These are phyloP conservation scores for Uria aalge DNA, from an alignment of 2,113 vertebrate species.

Conservation along the genomic window DNA sequence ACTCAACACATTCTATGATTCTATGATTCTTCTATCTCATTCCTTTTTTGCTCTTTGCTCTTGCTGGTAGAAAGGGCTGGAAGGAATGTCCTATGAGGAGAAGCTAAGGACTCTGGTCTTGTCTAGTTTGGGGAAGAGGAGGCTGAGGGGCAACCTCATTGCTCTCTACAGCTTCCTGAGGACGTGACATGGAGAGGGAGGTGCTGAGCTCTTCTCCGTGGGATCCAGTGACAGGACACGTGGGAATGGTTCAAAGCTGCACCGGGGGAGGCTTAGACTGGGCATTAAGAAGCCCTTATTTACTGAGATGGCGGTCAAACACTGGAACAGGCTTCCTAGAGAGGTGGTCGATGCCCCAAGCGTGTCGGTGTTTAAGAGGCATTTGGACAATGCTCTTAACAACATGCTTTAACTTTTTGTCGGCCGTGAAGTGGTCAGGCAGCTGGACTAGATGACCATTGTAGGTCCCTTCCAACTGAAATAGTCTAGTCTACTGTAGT, in stretches of 20 bases:
- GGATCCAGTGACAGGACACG: rapidly evolving
- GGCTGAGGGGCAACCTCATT: not conserved
- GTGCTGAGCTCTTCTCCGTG: not conserved
- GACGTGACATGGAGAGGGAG: rapidly evolving
- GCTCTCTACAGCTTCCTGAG: not conserved
- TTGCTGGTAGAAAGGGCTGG: not conserved
- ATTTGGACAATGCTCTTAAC: not conserved
- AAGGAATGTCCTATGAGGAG: not conserved
- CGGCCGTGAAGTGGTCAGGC: not conserved
- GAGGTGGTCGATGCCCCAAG: not conserved
- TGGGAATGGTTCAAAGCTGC: not conserved
- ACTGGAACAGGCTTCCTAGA: not conserved
- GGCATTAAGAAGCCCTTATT: not conserved
- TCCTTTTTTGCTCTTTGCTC: not conserved
- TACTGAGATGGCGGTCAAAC: not conserved
- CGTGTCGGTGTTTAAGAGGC: not conserved
- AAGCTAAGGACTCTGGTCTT: not conserved
- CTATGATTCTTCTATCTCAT: not conserved
- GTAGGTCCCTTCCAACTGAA: not conserved
- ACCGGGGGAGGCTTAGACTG: not conserved
- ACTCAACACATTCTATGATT: no score
- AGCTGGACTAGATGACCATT: not conserved
- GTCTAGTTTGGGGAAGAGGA: not conserved
- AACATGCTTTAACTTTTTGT: not conserved
- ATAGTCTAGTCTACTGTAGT: no score